Percentiles rank a stretch among this genome's conserved stretches.
Evolutionary conservation across 30 jellyfish, hydroid and myxozoan species (phyloP).

Genomic region (Hydra vulgaris): DNA sequence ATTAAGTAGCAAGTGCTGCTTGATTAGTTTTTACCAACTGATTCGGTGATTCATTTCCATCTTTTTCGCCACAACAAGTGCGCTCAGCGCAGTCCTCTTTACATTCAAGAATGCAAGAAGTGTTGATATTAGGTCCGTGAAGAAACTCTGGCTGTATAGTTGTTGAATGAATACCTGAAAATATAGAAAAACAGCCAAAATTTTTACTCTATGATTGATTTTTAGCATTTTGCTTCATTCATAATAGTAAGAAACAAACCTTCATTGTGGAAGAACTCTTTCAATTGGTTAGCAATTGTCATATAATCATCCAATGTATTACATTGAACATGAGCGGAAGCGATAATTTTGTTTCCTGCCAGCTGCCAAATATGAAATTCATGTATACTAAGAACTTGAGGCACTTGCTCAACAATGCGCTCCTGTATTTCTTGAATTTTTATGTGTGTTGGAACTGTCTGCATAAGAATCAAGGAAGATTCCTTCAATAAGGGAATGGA

Average conservation of each 20-base stretch:
- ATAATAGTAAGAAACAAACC: background rate
- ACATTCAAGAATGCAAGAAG: constrained; percentile 28
- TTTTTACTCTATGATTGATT: background rate
- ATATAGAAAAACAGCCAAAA: background rate
- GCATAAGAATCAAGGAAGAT: constrained; percentile 83
- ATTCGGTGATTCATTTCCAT: constrained; percentile 6
- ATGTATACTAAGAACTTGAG: constrained; percentile 79
- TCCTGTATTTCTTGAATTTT: constrained; percentile 86
- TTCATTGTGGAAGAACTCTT: constrained; percentile 78
- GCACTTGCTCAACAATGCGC: constrained; percentile 64
- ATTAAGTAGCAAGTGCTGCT: background rate
- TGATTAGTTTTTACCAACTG: background rate
- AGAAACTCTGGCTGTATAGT: constrained; percentile 94
- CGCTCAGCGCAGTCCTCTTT: constrained; percentile 35
- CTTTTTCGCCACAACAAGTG: constrained; percentile 25
- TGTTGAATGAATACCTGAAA: constrained; percentile 77
- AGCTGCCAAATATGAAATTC: constrained; percentile 95
- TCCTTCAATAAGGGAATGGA: constrained; percentile 70
- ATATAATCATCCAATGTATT: constrained; percentile 70
- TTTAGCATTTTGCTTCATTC: background rate
- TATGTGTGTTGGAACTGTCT: constrained; percentile 92
- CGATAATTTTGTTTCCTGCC: constrained; percentile 91
- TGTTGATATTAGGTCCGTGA: constrained; percentile 44
- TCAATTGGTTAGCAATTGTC: constrained; percentile 65
- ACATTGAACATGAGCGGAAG: constrained; percentile 96